Conservation (phyloP, 23 tunicate species). For the Halocynthia aurantium region DNA sequence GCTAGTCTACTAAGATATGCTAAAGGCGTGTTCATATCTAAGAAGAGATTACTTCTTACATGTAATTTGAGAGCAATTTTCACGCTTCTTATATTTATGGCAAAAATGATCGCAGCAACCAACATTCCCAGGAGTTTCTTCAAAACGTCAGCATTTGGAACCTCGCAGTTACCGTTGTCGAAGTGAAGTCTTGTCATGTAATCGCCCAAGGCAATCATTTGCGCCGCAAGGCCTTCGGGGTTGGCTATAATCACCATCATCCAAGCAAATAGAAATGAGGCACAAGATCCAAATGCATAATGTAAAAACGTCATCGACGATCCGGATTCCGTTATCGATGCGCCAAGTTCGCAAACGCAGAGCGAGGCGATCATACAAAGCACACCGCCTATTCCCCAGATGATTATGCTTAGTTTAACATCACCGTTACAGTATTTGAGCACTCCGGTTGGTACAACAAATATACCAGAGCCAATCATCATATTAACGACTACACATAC, state of each 20-base stretch:
- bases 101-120: slow-evolving; percentile 32
- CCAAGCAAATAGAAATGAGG: slow-evolving; percentile 78
- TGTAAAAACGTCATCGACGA: slow-evolving; percentile 60
- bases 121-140: slow-evolving; percentile 56
- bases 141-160: slow-evolving; percentile 19
- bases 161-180: slow-evolving; percentile 21
- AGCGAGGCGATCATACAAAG: slow-evolving; percentile 63
- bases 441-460: slow-evolving; percentile 82
- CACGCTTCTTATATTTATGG: slow-evolving; percentile 51
- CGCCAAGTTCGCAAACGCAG: slow-evolving; percentile 71
- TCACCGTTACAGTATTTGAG: slow-evolving; percentile 73
- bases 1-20: too few relatives aligned
- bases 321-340: slow-evolving; percentile 83
- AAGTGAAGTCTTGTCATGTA: slow-evolving; percentile 22
- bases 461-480: slow-evolving; percentile 93
- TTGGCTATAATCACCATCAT: slow-evolving; percentile 33
- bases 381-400: slow-evolving; percentile 77
- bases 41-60: slow-evolving; percentile 21
- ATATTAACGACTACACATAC: slow-evolving; percentile 71
- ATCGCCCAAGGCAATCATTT: slow-evolving; percentile 86
- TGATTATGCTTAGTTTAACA: slow-evolving; percentile 43
- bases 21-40: neutral
- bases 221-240: slow-evolving; percentile 68
- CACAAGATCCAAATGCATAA: slow-evolving; percentile 52
- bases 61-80: slow-evolving; percentile 71